These are phyloP conservation scores for Podilymbus podiceps DNA, from an alignment of 2,113 vertebrate genomes.

Conservation along the genomic window DNA sequence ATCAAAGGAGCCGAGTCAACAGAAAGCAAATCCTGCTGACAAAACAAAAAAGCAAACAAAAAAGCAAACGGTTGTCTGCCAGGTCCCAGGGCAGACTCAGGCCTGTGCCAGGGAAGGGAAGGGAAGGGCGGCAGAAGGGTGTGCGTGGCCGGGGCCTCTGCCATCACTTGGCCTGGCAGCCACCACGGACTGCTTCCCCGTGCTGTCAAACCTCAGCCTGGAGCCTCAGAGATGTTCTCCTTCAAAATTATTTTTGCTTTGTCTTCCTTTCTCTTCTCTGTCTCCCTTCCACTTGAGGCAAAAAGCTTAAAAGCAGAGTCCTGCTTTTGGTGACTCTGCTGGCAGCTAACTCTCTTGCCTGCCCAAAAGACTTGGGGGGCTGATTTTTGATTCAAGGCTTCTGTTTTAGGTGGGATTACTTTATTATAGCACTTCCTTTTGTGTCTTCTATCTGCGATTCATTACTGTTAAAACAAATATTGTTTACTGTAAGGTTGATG, in stretches of 20 bases:
- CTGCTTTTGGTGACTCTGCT: neutral
- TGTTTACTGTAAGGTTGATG: neutral
- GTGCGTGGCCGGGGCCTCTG: neutral
- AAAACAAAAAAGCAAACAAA: too few species aligned
- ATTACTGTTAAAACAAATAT: neutral
- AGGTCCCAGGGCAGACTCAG: neutral
- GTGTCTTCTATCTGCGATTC: neutral
- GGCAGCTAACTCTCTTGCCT: accelerated
- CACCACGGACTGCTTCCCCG: neutral
- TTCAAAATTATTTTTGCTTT: neutral
- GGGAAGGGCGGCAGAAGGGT: neutral
- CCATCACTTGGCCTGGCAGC: neutral
- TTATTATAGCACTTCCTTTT: neutral
- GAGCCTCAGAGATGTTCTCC: neutral
- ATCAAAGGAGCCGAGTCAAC: neutral
- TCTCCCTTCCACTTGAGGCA: neutral
- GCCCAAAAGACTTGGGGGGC: accelerated
- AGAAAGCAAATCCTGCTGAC: too few species aligned
- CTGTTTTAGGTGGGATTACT: neutral
- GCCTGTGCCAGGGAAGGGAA: neutral
- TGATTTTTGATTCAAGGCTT: neutral
- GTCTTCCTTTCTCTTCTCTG: neutral
- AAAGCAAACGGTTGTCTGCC: neutral
- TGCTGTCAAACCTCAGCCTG: neutral
- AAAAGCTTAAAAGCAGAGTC: neutral